A percentile compares a stretch with the other conserved stretches of the same genome.
Evolutionary conservation across 2,888 invertebrate species (phyloP).

Genomic region (Drosophila infuscata): DNA sequence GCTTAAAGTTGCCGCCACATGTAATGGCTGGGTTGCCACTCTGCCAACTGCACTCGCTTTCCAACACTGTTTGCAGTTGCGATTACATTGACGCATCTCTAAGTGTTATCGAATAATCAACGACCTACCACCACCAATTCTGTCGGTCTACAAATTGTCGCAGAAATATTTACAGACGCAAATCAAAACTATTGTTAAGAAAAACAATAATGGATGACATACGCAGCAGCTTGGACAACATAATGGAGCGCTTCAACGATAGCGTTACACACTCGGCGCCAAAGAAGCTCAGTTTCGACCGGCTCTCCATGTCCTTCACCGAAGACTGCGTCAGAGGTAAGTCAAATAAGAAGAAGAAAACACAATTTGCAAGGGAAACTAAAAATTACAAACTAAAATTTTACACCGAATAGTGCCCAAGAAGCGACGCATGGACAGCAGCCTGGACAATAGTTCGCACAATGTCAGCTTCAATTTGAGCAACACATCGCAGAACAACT

Average conservation of each 20-base stretch:
- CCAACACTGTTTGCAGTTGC: not conserved
- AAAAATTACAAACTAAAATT: no score
- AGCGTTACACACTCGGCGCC: slow-evolving; percentile 82
- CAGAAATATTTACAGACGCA: not conserved
- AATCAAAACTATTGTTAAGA: not conserved
- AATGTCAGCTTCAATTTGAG: slow-evolving; percentile 62
- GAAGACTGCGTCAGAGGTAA: slow-evolving; percentile 67
- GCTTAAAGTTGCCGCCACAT: slow-evolving; percentile 7
- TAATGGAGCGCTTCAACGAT: slow-evolving; percentile 83
- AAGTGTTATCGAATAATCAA: slow-evolving; percentile 1
- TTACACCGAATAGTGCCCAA: slow-evolving; percentile 74
- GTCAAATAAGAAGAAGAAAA: slow-evolving; percentile 44
- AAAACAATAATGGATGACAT: slow-evolving; percentile 81
- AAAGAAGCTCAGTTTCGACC: slow-evolving; percentile 83
- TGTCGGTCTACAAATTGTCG: slow-evolving; percentile 1
- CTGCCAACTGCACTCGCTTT: not conserved
- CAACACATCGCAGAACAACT: slow-evolving; percentile 51
- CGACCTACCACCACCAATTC: not conserved
- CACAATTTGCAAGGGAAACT: no score
- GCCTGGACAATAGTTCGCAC: slow-evolving; percentile 47
- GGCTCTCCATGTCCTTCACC: slow-evolving; percentile 77
- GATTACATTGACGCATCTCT: slow-evolving; percentile 5
- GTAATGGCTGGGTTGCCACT: slow-evolving; percentile 18
- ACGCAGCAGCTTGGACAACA: slow-evolving; percentile 83
- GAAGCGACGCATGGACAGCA: slow-evolving; percentile 76